Evolutionary conservation across 92 coral and sea anemone genomes (phyloP).

Genomic region (Chrysogorgia sp.): DNA sequence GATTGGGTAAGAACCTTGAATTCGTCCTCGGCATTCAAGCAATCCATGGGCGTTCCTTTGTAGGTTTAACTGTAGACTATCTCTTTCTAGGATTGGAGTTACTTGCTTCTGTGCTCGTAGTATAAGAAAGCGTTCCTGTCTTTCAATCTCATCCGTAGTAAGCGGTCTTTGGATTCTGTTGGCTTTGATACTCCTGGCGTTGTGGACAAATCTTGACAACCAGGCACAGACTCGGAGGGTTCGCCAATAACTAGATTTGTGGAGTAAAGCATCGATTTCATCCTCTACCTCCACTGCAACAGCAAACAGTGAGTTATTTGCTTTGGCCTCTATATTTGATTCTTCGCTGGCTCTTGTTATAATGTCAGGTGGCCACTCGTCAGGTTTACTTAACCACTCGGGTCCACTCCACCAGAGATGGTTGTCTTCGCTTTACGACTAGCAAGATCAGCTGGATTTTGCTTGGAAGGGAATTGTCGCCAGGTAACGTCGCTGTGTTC

Average conservation of each 20-base stretch:
- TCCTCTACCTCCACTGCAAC: conserved; percentile 13
- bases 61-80: neutral
- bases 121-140: too few relatives aligned
- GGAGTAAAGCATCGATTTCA: conserved; percentile 26
- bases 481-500: conserved; percentile 38
- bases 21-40: too few relatives aligned
- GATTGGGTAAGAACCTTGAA: neutral
- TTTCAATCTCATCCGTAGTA: too few relatives aligned
- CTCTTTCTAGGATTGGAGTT: neutral
- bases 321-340: conserved; percentile 40
- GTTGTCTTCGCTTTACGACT: conserved; percentile 39
- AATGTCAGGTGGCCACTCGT: conserved; percentile 50
- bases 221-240: too few relatives aligned
- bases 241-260: conserved; percentile 17
- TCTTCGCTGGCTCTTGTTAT: conserved; percentile 39
- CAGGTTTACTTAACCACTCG: conserved; percentile 50
- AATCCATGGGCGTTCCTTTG: neutral
- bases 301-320: conserved; percentile 33
- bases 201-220: too few relatives aligned
- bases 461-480: conserved; percentile 52
- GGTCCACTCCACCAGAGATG: conserved; percentile 60
- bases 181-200: too few relatives aligned
- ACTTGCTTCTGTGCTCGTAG: neutral
- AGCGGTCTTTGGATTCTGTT: too few relatives aligned
- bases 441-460: conserved; percentile 60